Evolutionary conservation across 1,140 invertebrate species (phyloP), one percentile per base, ranked within the genome.

Genomic region (Drosophila micromelanica): DNA sequence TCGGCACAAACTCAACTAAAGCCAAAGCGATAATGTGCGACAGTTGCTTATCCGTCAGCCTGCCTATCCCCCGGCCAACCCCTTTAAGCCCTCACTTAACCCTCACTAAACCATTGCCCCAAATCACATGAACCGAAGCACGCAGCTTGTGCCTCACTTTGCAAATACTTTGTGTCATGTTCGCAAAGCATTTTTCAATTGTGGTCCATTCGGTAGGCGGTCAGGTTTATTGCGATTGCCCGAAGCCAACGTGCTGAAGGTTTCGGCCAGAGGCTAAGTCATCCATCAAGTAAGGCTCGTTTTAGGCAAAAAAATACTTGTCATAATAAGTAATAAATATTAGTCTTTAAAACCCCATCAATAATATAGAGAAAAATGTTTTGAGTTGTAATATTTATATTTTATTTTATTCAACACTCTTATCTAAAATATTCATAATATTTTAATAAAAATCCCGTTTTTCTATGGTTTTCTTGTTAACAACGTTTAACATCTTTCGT

Each of bases 11-110:
- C 57, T 67, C 37, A 64, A 56, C 62, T 59, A 62, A 61, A 65
- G 60, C 67, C 60, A 63, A 74, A 78, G 78, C 78, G 75, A 78
- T 75, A 80, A 78, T 65, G 75, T 71, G 75, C 61, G 52, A 67
- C 61, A 61, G 82, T 63, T 80, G 74, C 63, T 78, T 77, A 80
- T 73, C 69, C 51, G 37, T 46, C 37, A 56, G 38, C 32, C 51
- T 55, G 38, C 40, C 56, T 55, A 56, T 51, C 35, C 54, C 51
- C 30, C 32, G 2, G n/a, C 23, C 48, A 13, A 13, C 8, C 1
- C 27, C 27, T 27, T 27, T 27, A 27, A 27, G 5, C 27, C 27
- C 9, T 2, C 4, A 1, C 20, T 27, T 57, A 32, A 60, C 35
- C 27, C 52, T 35, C 20, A 7, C 51, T 46, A 70, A 80, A 60